These are phyloP conservation scores for Calephelis nemesis DNA, from an alignment of 1,140 invertebrate genomes.

Conservation along the genomic window DNA sequence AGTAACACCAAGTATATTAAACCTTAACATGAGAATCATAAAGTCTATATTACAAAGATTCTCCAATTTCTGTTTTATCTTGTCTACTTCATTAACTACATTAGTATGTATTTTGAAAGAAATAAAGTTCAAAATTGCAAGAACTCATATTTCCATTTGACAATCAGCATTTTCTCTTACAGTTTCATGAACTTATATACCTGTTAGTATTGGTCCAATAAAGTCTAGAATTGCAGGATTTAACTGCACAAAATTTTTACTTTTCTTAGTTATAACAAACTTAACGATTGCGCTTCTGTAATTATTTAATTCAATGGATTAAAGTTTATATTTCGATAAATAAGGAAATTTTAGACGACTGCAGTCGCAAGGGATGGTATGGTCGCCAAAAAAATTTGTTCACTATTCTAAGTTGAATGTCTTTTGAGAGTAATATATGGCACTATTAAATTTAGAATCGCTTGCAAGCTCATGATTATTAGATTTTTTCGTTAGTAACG, in stretches of 20 bases:
- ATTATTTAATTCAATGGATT: background rate
- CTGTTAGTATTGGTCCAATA: slow-evolving; percentile 8
- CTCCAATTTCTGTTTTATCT: background rate
- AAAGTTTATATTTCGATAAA: slow-evolving; percentile 20
- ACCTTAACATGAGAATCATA: background rate
- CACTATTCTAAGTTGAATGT: too few relatives aligned
- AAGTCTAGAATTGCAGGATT: slow-evolving; percentile 1
- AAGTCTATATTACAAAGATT: background rate
- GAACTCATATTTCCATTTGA: background rate
- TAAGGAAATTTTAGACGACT: slow-evolving; percentile 1
- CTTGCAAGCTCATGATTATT: too few relatives aligned
- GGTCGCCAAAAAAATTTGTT: background rate
- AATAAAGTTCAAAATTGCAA: slow-evolving; percentile 11
- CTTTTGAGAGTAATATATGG: too few relatives aligned
- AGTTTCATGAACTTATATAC: slow-evolving; percentile 12
- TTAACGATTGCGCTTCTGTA: background rate
- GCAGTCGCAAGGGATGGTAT: slow-evolving; percentile 3
- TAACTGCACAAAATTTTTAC: slow-evolving; percentile 9
- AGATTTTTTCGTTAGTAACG: too few relatives aligned
- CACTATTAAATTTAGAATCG: too few relatives aligned
- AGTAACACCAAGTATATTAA: background rate
- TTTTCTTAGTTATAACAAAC: background rate
- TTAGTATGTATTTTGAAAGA: slow-evolving; percentile 4
- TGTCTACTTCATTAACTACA: slow-evolving; percentile 12
- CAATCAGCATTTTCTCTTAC: slow-evolving; percentile 14